Evolutionary conservation across 2,797 vertebrate species (phyloP), one percentile per base, ranked within the genome.

Genomic region (Sarcoramphus papa): DNA sequence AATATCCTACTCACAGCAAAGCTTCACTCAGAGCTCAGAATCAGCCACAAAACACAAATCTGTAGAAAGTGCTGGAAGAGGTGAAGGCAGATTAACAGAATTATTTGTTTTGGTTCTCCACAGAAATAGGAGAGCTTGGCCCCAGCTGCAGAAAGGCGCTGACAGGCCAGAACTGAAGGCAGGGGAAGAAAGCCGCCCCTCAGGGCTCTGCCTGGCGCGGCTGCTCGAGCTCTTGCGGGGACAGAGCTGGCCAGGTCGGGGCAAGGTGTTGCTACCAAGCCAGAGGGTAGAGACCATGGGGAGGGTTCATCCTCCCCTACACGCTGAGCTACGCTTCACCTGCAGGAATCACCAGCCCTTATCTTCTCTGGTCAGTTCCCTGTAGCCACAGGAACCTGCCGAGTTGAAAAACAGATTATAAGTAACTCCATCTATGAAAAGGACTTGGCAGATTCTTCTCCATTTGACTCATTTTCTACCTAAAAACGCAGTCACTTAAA

Each of bases 161-260:
- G 77, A 48, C 31, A 77, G 67, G 27, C n/a, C 51, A 82, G 47
- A 76, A 65, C 21, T 2, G 43, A 43, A 48, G 43, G n/a, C n/a
- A 57, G 28, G 48, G 15, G 57, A 62, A 53, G 69, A 56, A 81
- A 90, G 18, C 37, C 13, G 19, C 15, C 65, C 41, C 80, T 33
- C 6, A 0, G 11, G 64, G 75, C 19, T 47, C 67, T 67, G 50
- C 77, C 67, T 47, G 25, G 45, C 2, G 2, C 7, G 0, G 17
- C 78, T 40, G 30, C 59, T 76, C 3, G 3, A 47, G 60, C 10
- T 10, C 23, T 67, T 0, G 7, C 28, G 21, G 53, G 51, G 28
- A 37, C 53, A 31, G 25, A 27, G 43, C 41, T 56, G 81, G 33
- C n/a, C 30, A 6, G 67, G 47, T 2, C 17, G 2, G 43, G 50